Conservation (phyloP, 2,113 vertebrate genomes). For the Salvelinus namaycush region DNA sequence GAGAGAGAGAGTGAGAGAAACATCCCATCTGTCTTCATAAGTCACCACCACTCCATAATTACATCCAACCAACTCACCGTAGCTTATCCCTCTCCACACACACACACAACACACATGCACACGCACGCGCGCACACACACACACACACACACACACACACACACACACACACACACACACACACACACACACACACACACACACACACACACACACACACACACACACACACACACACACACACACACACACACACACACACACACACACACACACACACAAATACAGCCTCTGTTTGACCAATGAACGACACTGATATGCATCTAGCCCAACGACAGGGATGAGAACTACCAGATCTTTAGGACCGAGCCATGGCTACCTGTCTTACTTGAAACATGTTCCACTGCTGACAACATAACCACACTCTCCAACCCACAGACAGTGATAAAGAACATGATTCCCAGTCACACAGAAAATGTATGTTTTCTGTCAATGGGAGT, state of each 20-base stretch:
- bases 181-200: too few species aligned
- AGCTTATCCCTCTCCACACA: too few species aligned
- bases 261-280: too few species aligned
- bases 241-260: too few species aligned
- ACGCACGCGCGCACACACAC: too few species aligned
- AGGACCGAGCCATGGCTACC: conserved; percentile 24
- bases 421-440: background rate
- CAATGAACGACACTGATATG: conserved; percentile 74
- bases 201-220: too few species aligned
- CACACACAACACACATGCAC: too few species aligned
- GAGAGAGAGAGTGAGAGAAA: background rate
- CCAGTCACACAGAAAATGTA: conserved; percentile 7
- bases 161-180: too few species aligned
- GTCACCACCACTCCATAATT: conserved; percentile 30
- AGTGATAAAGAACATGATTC: conserved; percentile 15
- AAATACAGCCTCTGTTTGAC: conserved; percentile 62
- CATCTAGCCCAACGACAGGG: conserved; percentile 40
- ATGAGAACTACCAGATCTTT: conserved; percentile 67
- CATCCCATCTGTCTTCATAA: conserved; percentile 45
- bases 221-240: too few species aligned
- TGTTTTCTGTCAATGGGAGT: background rate
- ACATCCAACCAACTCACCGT: background rate
- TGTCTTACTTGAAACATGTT: conserved; percentile 18
- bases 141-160: too few species aligned
- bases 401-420: conserved; percentile 3